Conservation (phyloP, 1,140 invertebrate species). For the Eumaeus atala region DNA sequence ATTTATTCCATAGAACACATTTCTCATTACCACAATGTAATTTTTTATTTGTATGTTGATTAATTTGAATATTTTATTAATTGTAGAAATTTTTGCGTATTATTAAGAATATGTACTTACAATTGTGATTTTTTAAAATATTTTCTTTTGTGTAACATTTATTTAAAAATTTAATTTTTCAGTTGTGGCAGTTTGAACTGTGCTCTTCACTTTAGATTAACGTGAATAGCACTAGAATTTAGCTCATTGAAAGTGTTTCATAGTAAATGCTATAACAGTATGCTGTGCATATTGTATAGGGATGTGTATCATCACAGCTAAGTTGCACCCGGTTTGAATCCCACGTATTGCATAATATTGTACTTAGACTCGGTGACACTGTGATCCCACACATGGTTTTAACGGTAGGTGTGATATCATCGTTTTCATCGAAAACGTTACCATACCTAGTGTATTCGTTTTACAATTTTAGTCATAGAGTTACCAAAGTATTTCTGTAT, state of each 20-base stretch:
- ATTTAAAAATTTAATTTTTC: slow-evolving; percentile 12
- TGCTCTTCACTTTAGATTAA: not conserved
- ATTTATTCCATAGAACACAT: too few relatives aligned
- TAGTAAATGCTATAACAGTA: slow-evolving; percentile 27
- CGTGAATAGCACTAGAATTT: not conserved
- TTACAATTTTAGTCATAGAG: slow-evolving; percentile 32
- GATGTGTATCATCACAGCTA: slow-evolving; percentile 12
- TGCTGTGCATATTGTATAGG: slow-evolving; percentile 41
- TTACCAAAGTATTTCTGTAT: slow-evolving; percentile 62
- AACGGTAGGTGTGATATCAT: not conserved
- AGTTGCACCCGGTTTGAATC: slow-evolving; percentile 5
- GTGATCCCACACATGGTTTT: not conserved
- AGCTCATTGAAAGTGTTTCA: slow-evolving; percentile 23
- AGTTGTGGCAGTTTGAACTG: not conserved
- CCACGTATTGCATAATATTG: slow-evolving; percentile 15
- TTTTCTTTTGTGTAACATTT: slow-evolving; percentile 22
- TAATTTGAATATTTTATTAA: not conserved
- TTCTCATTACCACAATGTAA: too few relatives aligned
- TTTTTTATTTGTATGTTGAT: too few relatives aligned
- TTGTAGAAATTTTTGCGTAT: not conserved
- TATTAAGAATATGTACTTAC: slow-evolving; percentile 38
- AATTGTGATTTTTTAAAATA: slow-evolving; percentile 50
- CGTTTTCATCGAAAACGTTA: slow-evolving; percentile 39
- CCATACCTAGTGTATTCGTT: slow-evolving; percentile 18
- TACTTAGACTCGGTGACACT: slow-evolving; percentile 15